Conservation (phyloP, 2,113 vertebrate genomes). For the Helogale parvula region DNA sequence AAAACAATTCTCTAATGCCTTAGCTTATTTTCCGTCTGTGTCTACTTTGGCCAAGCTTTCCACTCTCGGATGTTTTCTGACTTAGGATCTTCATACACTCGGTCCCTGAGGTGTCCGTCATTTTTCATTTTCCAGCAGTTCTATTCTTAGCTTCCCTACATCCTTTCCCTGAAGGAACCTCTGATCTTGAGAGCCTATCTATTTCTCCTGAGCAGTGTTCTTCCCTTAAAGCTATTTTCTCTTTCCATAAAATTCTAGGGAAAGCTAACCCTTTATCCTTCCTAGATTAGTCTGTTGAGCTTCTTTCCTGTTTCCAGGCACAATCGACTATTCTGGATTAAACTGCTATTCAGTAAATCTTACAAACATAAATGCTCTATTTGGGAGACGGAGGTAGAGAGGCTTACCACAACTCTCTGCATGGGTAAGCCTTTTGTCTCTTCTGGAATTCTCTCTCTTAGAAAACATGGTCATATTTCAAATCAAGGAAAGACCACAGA, state of each 20-base stretch:
- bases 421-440: neutral
- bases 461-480: neutral
- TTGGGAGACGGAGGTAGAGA: neutral
- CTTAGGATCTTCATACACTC: neutral
- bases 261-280: neutral
- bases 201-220: neutral
- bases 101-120: neutral
- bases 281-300: neutral
- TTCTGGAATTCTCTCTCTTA: neutral
- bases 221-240: neutral
- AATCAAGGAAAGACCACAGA: neutral
- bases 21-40: neutral
- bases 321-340: neutral
- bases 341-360: neutral
- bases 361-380: neutral
- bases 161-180: neutral
- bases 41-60: neutral
- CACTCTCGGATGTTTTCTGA: neutral
- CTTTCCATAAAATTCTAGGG: neutral
- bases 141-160: neutral
- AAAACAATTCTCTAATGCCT: neutral
- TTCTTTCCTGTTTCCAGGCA: neutral
- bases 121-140: neutral
- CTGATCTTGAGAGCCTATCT: neutral
- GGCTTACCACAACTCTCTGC: neutral